Evolutionary conservation across 2,113 vertebrate genomes (phyloP).

Genomic region (Tauraco erythrolophus): DNA sequence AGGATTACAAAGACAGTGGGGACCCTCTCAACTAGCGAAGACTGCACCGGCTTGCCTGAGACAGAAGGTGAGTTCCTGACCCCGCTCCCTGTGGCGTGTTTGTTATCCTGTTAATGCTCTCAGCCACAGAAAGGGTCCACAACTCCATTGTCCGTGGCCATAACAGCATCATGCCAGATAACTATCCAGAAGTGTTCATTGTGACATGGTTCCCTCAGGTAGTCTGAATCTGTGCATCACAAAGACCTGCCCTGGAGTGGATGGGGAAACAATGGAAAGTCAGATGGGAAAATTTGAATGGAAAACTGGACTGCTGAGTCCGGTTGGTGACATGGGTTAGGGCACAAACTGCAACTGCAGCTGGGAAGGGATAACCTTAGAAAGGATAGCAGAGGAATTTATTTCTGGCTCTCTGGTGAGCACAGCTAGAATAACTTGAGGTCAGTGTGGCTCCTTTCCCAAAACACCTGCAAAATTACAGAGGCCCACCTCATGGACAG

Average conservation of each 20-base stretch:
- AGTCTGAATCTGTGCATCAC: not conserved
- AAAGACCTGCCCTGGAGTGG: not conserved
- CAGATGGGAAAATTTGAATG: not conserved
- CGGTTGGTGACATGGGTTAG: not conserved
- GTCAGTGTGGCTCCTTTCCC: not conserved
- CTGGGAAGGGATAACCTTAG: not conserved
- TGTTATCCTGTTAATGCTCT: not conserved
- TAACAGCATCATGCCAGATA: not conserved
- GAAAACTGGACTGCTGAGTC: not conserved
- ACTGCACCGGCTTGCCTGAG: not conserved
- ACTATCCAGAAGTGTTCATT: not conserved
- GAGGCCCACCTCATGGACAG: not conserved
- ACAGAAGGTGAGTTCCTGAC: constrained; percentile 48
- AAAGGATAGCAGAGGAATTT: not conserved
- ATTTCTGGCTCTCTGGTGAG: not conserved
- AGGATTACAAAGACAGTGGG: not conserved
- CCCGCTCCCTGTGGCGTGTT: not conserved
- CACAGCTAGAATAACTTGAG: not conserved
- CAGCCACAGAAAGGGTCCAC: not conserved
- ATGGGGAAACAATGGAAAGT: not conserved
- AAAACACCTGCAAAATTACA: not conserved
- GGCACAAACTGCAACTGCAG: not conserved
- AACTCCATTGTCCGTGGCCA: not conserved
- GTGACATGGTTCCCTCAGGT: not conserved
- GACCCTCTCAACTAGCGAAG: constrained; percentile 23